These are phyloP conservation scores for Cygnus atratus DNA, from an alignment of 2,113 vertebrate genomes.

Conservation along the genomic window DNA sequence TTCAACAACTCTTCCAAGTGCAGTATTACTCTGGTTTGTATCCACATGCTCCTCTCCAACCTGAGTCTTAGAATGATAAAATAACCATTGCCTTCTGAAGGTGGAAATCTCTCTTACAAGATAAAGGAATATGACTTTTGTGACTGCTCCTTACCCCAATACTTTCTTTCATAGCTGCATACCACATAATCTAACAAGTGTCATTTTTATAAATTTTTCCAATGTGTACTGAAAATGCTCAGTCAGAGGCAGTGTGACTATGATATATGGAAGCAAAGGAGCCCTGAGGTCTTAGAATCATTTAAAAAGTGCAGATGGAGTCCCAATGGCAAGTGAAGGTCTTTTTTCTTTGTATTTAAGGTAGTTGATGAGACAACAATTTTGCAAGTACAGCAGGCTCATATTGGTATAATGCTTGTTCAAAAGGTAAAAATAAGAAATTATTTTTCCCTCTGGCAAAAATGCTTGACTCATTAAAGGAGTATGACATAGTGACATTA, in stretches of 20 bases:
- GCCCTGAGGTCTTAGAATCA: background rate
- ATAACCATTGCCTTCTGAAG: background rate
- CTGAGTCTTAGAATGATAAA: background rate
- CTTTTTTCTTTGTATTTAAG: background rate
- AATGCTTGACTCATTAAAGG: slow-evolving; percentile 55
- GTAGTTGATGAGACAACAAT: background rate
- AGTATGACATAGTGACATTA: background rate
- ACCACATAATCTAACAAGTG: background rate
- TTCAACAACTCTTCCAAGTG: background rate
- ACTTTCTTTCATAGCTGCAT: background rate
- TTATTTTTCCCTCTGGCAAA: slow-evolving; percentile 19
- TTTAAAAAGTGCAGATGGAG: background rate
- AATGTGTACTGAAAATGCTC: background rate
- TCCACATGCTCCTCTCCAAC: background rate
- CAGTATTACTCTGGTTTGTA: background rate
- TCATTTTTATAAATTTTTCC: background rate
- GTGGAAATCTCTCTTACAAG: background rate
- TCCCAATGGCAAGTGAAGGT: background rate
- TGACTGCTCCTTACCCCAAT: background rate
- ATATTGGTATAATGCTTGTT: background rate
- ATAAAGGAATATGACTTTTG: background rate
- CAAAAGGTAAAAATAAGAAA: background rate
- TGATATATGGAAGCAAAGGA: background rate
- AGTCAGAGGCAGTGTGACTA: background rate
- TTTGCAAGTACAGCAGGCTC: background rate